phyloP scores from a whole-genome alignment of 1,140 invertebrate genomes.

The Drosophila rufa region DNA sequence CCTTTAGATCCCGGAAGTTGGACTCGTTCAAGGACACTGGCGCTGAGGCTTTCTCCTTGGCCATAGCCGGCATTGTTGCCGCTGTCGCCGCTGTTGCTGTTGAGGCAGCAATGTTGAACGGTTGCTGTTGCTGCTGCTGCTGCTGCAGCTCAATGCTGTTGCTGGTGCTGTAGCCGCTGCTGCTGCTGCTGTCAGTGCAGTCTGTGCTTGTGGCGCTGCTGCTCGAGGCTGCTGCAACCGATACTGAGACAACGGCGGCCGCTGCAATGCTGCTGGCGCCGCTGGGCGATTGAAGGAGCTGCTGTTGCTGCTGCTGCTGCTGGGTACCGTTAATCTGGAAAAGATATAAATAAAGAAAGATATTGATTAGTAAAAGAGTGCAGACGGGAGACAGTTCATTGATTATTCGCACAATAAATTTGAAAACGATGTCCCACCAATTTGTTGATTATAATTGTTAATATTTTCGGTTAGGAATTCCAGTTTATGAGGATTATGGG shows the following conservation, averaged over 20 bases:
- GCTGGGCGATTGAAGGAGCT: conserved; percentile 58
- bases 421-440: not conserved
- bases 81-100: conserved; percentile 40
- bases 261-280: conserved; percentile 61
- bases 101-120: conserved; percentile 48
- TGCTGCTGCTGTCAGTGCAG: conserved; percentile 26
- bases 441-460: conserved; percentile 14
- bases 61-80: conserved; percentile 84
- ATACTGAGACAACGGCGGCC: conserved; percentile 50
- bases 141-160: conserved; percentile 32
- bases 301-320: conserved; percentile 64
- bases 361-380: conserved; percentile 11
- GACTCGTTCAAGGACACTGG: conserved; percentile 75
- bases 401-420: not conserved
- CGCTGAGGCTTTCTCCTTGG: conserved; percentile 81
- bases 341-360: conserved; percentile 12
- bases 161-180: conserved; percentile 7
- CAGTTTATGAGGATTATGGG: not conserved
- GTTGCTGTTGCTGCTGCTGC: conserved; percentile 42
- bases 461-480: conserved; percentile 3
- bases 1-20: conserved; percentile 67
- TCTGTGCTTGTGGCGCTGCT: conserved; percentile 33
- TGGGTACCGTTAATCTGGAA: conserved; percentile 82
- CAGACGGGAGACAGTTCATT: not conserved
- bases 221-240: conserved; percentile 53